phyloP scores from a whole-genome alignment of 2,888 invertebrate genomes.

The Aspidiotus rigidus region DNA sequence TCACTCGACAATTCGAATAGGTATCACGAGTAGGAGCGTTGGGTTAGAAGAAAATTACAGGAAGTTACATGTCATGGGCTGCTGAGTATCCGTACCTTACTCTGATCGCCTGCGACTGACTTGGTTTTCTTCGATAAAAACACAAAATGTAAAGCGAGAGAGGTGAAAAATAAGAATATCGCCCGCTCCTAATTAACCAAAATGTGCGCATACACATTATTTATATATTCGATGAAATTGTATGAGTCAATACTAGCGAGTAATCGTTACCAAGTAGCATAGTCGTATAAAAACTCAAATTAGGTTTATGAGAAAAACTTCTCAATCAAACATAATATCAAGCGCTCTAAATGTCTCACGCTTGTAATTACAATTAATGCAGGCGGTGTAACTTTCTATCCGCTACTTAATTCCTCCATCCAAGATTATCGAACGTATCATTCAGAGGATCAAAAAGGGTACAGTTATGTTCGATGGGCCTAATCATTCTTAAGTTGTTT shows the following conservation, averaged over 20 bases:
- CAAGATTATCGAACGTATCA: too few species aligned
- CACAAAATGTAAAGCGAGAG: conserved; percentile 17
- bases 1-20: conserved; percentile 7
- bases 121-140: background rate
- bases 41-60: conserved; percentile 30
- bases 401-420: too few species aligned
- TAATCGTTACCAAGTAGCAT: background rate
- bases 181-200: conserved; percentile 30
- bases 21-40: conserved; percentile 2
- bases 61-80: conserved; percentile 32
- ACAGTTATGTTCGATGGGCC: too few species aligned
- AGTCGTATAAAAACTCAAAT: too few species aligned
- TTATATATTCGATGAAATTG: too few species aligned
- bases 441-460: too few species aligned
- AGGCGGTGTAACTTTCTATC: too few species aligned
- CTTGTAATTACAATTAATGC: background rate
- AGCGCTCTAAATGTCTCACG: background rate
- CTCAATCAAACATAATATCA: background rate
- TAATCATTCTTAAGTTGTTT: too few species aligned
- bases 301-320: background rate
- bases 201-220: conserved; percentile 1
- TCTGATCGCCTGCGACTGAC: background rate
- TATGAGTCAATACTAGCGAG: background rate
- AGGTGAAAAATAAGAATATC: conserved; percentile 25
- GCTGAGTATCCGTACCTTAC: conserved; percentile 20